Conservation (phyloP, 2,797 vertebrate genomes). For the Okamejei kenojei region DNA sequence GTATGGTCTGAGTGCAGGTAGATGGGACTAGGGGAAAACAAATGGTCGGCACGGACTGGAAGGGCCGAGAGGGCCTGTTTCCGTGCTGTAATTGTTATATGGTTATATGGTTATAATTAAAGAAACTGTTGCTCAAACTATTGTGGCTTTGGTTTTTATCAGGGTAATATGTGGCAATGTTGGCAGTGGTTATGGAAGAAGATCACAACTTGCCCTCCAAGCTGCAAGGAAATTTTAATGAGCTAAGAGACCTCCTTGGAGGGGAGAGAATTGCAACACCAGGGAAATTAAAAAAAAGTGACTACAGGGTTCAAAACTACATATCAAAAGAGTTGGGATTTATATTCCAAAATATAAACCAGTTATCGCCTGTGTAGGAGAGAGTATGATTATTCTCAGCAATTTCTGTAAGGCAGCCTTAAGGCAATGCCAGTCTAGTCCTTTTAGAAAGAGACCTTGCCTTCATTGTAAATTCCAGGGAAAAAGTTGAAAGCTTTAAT, state of each 20-base stretch:
- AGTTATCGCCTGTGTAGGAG: neutral
- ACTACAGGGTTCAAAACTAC: slow-evolving; percentile 7
- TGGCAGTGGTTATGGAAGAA: neutral
- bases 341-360: slow-evolving; percentile 12
- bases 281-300: neutral
- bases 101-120: too few species aligned
- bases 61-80: too few species aligned
- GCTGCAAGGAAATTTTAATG: neutral
- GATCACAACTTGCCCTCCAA: neutral
- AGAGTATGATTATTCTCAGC: slow-evolving; percentile 17
- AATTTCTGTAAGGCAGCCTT: neutral
- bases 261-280: neutral
- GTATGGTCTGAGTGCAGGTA: too few species aligned
- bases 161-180: neutral
- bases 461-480: slow-evolving; percentile 2
- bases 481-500: neutral
- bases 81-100: too few species aligned
- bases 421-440: neutral
- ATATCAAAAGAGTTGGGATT: neutral
- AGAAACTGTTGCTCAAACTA: neutral
- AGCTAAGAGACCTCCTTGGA: neutral
- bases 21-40: too few species aligned
- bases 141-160: neutral
- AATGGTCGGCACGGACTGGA: too few species aligned
- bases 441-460: neutral